Evolutionary conservation across 2,888 invertebrate species (phyloP), one percentile per base, ranked within the genome.

Genomic region (Drosophila mimica): DNA sequence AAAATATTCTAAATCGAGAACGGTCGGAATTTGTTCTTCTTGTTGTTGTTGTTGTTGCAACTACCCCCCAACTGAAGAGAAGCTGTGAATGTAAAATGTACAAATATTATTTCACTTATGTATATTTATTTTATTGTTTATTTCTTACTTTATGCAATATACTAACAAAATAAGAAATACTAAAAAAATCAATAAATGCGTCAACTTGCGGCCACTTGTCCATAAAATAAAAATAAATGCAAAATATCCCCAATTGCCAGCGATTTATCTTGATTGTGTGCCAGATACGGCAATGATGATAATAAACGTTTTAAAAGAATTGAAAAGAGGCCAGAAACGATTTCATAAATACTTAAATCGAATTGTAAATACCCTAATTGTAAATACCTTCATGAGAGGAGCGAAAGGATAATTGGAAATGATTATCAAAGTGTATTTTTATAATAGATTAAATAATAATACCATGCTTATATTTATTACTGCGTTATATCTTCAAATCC

Each of bases 141-240:
- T 79, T 43, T 58, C 43, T 58, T 59, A 56, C 0, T 54, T n/a
- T 6, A 13, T n/a, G 13, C 15, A 8, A 46, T 46, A 46, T 38
- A 9, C 17, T 38, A 40, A 51, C 9, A 17, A 58, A 36, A 17
- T 36, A 48, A 49, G 52, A 51, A 76, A 84, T 72, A 81, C 83
- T 83, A 74, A 78, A 72, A 88, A 88, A 85, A 85, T 89, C 89
- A 83, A 86, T 88, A 86, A 87, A 78, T 79, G 80, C 80, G 80
- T 80, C 87, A 36, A 25, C 25, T 69, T 51, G 62, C 76, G 87
- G 80, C 86, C 81, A 79, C 77, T 75, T 77, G 80, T 72, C 76
- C 83, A 85, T 85, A 88, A 85, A 85, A 73, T 70, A 80, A 85
- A 83, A 83, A 71, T 68, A 80, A 76, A 79, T 78, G 72, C 75